Conservation (phyloP, 2,888 invertebrate species). For the Eutolmus rufibarbis region DNA sequence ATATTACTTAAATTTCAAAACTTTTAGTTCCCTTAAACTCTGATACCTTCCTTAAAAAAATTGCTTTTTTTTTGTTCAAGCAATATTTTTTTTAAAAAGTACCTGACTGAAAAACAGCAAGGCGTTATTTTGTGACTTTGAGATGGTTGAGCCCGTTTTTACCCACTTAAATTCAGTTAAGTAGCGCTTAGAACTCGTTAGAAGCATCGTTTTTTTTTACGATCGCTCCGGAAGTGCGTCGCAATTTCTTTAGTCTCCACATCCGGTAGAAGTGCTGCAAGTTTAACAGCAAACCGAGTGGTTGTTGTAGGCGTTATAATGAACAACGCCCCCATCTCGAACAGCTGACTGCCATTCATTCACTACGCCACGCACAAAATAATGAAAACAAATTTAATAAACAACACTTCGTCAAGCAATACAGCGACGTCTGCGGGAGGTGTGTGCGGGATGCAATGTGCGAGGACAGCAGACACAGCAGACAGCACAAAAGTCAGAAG, state of each 20-base stretch:
- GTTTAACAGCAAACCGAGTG: background rate
- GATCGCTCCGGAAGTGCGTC: no score
- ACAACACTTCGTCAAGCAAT: background rate
- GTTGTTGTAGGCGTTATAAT: background rate
- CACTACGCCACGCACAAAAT: constrained; percentile 22
- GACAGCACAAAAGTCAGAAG: background rate
- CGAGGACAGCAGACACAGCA: background rate
- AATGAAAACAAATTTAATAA: constrained; percentile 37
- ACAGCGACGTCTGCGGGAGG: background rate
- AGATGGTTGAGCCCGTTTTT: no score
- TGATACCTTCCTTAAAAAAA: no score
- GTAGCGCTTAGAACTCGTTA: no score
- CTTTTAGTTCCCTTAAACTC: no score
- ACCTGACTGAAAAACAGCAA: no score
- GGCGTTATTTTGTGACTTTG: no score
- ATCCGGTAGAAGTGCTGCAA: background rate
- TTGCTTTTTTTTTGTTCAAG: no score
- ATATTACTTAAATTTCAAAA: no score
- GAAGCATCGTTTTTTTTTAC: no score
- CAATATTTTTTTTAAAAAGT: no score
- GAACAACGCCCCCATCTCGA: background rate
- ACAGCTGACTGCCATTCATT: constrained; percentile 31
- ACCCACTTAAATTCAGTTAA: no score
- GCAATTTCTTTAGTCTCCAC: background rate
- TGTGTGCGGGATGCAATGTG: background rate